Evolutionary conservation across 2,888 invertebrate species (phyloP).

Genomic region (Euproctis similis): DNA sequence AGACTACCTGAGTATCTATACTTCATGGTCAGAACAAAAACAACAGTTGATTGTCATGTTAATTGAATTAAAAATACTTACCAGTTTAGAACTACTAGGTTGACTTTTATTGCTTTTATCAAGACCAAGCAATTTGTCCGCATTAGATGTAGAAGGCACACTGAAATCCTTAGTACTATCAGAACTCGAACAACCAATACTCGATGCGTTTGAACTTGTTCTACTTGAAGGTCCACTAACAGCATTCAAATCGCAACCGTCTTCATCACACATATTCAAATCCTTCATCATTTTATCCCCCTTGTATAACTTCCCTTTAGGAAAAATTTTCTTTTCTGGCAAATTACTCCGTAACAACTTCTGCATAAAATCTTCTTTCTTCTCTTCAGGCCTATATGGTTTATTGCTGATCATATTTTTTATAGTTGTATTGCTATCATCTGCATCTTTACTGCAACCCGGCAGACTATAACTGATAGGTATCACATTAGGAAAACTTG

Average conservation of each 20-base stretch:
- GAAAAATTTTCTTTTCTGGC: slow-evolving; percentile 57
- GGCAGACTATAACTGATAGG: slow-evolving; percentile 49
- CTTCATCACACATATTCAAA: slow-evolving; percentile 33
- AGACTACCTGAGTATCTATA: too few relatives aligned
- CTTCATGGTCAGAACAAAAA: too few relatives aligned
- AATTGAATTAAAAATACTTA: slow-evolving; percentile 19
- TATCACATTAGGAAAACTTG: slow-evolving; percentile 45
- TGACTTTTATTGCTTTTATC: slow-evolving; percentile 41
- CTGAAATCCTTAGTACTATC: slow-evolving; percentile 54
- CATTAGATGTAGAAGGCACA: slow-evolving; percentile 63
- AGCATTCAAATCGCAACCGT: slow-evolving; percentile 37
- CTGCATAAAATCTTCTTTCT: slow-evolving; percentile 62
- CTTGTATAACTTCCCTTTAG: slow-evolving; percentile 64
- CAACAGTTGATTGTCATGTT: too few relatives aligned
- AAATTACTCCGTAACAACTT: slow-evolving; percentile 53
- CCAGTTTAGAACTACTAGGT: slow-evolving; percentile 43
- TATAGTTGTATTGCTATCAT: slow-evolving; percentile 54
- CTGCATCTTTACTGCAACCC: slow-evolving; percentile 58
- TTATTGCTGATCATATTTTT: slow-evolving; percentile 55
- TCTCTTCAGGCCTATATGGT: slow-evolving; percentile 36
- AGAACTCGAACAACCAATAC: slow-evolving; percentile 54
- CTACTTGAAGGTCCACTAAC: slow-evolving; percentile 44
- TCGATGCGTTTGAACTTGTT: slow-evolving; percentile 59
- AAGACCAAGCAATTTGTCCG: slow-evolving; percentile 58
- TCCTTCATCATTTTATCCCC: slow-evolving; percentile 39